phyloP scores from a whole-genome alignment of 2,888 invertebrate species.

The Drosophila prolongata region DNA sequence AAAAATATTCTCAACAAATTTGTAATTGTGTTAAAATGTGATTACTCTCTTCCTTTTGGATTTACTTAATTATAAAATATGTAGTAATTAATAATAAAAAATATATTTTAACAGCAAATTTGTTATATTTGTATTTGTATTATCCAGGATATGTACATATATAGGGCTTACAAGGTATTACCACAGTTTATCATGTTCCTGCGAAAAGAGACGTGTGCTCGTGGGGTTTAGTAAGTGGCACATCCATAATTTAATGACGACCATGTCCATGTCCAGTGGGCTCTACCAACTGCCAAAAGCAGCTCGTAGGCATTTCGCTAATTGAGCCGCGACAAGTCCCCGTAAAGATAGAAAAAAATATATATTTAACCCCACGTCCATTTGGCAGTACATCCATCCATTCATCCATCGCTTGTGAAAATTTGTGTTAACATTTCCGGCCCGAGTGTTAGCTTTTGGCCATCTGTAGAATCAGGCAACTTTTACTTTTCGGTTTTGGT shows the following conservation, averaged over 20 bases:
- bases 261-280: constrained; percentile 53
- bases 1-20: too few relatives aligned
- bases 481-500: constrained; percentile 63
- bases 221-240: not conserved
- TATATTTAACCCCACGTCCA: constrained; percentile 3
- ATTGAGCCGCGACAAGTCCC: constrained; percentile 71
- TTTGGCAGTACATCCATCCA: constrained; percentile 12
- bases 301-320: constrained; percentile 69
- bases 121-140: too few relatives aligned
- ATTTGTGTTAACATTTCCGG: constrained; percentile 76
- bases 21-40: too few relatives aligned
- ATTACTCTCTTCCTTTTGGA: too few relatives aligned
- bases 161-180: not conserved
- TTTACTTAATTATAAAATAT: too few relatives aligned
- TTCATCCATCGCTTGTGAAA: constrained; percentile 61
- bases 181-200: not conserved
- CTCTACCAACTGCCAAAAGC: constrained; percentile 21
- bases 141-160: not conserved
- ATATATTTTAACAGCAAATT: too few relatives aligned
- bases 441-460: constrained; percentile 31
- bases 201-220: constrained; percentile 2
- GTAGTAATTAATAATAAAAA: too few relatives aligned
- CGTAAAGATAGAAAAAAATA: constrained; percentile 16
- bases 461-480: constrained; percentile 69
- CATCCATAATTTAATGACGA: constrained; percentile 57